These are phyloP conservation scores for Varanus komodoensis DNA, from an alignment of 2,113 vertebrate genomes.

Conservation along the genomic window DNA sequence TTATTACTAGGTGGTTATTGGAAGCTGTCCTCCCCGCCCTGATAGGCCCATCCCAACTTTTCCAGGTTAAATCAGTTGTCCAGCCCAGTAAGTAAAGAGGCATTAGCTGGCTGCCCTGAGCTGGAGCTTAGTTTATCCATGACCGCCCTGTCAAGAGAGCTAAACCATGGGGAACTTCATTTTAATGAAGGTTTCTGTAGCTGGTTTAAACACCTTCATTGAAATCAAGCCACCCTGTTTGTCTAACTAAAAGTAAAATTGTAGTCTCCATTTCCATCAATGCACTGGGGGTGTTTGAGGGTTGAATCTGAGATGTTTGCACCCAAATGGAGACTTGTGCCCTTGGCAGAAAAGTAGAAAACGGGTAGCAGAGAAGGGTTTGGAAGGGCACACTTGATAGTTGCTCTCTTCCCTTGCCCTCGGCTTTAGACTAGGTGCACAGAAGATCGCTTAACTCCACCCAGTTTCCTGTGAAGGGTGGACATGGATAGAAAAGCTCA, in stretches of 20 bases:
- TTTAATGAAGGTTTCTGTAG: too few species aligned
- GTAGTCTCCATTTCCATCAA: too few species aligned
- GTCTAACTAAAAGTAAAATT: too few species aligned
- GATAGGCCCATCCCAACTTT: not conserved
- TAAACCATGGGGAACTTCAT: too few species aligned
- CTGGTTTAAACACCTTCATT: too few species aligned
- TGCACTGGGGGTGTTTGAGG: too few species aligned
- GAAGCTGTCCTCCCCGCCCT: not conserved
- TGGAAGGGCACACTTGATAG: not conserved
- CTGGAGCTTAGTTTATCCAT: not conserved
- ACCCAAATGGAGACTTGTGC: not conserved
- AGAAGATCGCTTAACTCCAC: not conserved
- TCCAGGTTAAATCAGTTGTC: not conserved
- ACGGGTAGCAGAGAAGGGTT: not conserved
- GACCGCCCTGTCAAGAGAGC: not conserved
- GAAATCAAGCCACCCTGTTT: too few species aligned
- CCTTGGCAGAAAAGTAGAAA: not conserved
- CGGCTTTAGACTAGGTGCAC: accelerated
- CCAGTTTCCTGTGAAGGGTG: not conserved
- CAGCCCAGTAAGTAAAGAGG: not conserved
- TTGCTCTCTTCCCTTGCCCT: not conserved
- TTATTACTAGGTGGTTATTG: not conserved
- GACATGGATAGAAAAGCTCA: not conserved
- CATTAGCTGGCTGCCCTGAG: not conserved
- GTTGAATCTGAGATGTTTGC: too few species aligned